Percentiles rank a stretch among this genome's conserved stretches.
phyloP scores from a whole-genome alignment of 2,888 invertebrate genomes.

The Megaustenia siamemsis region DNA sequence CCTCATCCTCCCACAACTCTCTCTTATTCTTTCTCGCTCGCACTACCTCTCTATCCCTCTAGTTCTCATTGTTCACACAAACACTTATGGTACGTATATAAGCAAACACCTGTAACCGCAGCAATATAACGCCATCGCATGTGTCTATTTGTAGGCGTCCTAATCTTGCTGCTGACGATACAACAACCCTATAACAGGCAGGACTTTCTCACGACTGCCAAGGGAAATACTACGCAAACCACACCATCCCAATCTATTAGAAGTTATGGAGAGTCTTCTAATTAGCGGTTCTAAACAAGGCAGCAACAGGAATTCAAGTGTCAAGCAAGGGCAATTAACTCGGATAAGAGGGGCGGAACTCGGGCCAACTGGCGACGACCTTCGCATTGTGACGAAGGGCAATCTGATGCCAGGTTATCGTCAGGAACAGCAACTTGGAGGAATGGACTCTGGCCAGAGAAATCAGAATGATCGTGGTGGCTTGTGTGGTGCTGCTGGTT shows the following conservation, averaged over 20 bases:
- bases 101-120: not conserved
- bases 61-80: no score
- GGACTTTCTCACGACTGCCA: conserved; percentile 28
- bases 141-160: not conserved
- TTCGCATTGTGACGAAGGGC: conserved; percentile 13
- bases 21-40: not conserved
- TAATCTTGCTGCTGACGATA: not conserved
- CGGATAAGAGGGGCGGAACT: conserved; percentile 39
- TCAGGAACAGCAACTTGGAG: not conserved
- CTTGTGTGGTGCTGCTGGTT: not conserved
- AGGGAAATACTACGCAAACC: not conserved
- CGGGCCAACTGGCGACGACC: not conserved
- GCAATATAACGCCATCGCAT: not conserved
- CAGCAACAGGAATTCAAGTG: conserved; percentile 1
- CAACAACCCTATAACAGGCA: not conserved
- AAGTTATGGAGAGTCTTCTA: not conserved
- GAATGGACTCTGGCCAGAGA: conserved; percentile 23
- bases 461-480: conserved; percentile 3
- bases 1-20: conserved; percentile 4
- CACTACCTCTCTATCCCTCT: no score
- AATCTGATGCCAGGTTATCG: conserved; percentile 17
- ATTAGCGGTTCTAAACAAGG: conserved; percentile 6
- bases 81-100: no score
- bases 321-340: conserved; percentile 32
- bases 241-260: not conserved